phyloP scores from a whole-genome alignment of 2,113 vertebrate species.

The Mola mola region DNA sequence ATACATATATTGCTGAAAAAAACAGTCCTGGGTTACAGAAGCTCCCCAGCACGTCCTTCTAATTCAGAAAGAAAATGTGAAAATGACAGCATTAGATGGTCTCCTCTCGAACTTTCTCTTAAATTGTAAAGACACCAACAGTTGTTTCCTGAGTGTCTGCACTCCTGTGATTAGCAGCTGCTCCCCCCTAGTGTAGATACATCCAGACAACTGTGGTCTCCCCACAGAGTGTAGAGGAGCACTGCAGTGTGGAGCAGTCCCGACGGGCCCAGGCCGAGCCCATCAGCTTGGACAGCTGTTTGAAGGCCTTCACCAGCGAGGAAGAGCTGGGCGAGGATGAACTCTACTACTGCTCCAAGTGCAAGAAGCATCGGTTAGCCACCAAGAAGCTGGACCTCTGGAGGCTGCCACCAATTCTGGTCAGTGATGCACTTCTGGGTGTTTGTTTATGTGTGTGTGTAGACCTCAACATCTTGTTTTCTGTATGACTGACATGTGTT shows the following conservation, averaged over 20 bases:
- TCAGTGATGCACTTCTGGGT: slow-evolving; percentile 55
- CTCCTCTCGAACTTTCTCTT: too few species aligned
- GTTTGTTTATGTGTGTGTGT: not conserved
- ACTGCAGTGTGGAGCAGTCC: slow-evolving; percentile 94
- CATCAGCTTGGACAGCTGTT: slow-evolving; percentile 96
- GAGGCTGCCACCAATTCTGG: slow-evolving; percentile 96
- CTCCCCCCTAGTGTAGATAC: not conserved
- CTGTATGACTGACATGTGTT: not conserved
- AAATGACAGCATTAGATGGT: not conserved
- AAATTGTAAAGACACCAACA: too few species aligned
- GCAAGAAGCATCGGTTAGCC: slow-evolving; percentile 94
- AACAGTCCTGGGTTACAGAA: too few species aligned
- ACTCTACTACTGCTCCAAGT: slow-evolving; percentile 99
- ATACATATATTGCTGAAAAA: too few species aligned
- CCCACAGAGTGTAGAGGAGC: slow-evolving; percentile 92
- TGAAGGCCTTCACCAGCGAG: slow-evolving; percentile 95
- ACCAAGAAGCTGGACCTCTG: slow-evolving; percentile 99
- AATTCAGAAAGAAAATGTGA: too few species aligned
- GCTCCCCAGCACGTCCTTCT: too few species aligned
- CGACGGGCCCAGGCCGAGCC: slow-evolving; percentile 94
- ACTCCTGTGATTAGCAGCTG: too few species aligned
- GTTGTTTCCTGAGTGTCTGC: too few species aligned
- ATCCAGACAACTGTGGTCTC: not conserved
- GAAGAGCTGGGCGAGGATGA: slow-evolving; percentile 97
- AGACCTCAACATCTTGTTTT: not conserved